Base-by-base conservation (phyloP, 2,888 invertebrate species). In the Tiliacea citrago region DNA sequence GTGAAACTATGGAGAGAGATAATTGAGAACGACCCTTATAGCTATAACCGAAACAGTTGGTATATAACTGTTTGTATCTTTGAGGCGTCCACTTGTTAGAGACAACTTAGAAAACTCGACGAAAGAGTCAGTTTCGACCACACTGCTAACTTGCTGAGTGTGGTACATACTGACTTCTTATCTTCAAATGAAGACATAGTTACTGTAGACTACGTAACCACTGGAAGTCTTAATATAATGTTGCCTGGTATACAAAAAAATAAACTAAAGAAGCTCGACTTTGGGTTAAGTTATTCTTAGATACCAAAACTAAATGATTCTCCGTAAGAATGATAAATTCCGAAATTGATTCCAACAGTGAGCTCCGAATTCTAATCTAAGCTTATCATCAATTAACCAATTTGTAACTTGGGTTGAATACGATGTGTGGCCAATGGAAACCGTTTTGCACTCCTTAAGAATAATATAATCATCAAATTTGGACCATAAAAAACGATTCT, bases 331-430 rank as follows among this genome's bases (percentile, higher is more conserved):
- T 81, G 57, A 51, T 29, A 71, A 9, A 71, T 68, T 68, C 18
- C 8, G 39, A 57, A 39, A 51, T 55, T 68, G 4, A 12, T 7
- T 5, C 29, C 16, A 77, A 35, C 42, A 53, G 5, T 24, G 61
- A 70, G 60, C 47, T 49, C 2, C 8, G 13, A 39, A 75, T 62
- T 67, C 45, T 69, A 73, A 81, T 81, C 71, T 58, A 53, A 75
- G 57, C 68, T 78, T 65, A 45, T 71, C 60, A 70, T 71, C 69
- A 78, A 78, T 82, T 68, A 68, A 61, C 51, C 45, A 81, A 67
- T 82, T 74, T 61, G 68, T 49, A 65, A 71, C 47, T 69, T 58
- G 47, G 16, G 24, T 57, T 68, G 51, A 68, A 68, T 66, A 61
- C 21, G 29, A n/a, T 70, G 74, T 68, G 65, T 62, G 53, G 68